A percentile compares a stretch with the other conserved stretches of the same genome.
These are phyloP conservation scores for Polyommatus icarus DNA, from an alignment of 2,888 invertebrate genomes.

Conservation along the genomic window DNA sequence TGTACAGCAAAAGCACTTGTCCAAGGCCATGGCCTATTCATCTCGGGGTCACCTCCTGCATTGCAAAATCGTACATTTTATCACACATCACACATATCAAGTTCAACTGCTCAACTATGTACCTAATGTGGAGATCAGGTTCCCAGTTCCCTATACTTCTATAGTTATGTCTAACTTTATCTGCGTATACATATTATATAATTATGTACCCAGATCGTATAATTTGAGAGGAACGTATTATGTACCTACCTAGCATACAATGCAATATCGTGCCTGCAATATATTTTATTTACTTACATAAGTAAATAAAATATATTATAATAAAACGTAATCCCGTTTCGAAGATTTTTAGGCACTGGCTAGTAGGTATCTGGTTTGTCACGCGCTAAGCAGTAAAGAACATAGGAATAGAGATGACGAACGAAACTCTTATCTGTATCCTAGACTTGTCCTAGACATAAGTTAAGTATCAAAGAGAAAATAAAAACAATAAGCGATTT, in stretches of 20 bases:
- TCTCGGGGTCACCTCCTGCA: not conserved
- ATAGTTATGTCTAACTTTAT: not conserved
- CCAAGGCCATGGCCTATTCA: not conserved
- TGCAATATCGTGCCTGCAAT: too few species aligned
- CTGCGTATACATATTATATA: not conserved
- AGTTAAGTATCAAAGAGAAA: not conserved
- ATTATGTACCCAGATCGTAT: too few species aligned
- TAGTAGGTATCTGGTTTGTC: not conserved
- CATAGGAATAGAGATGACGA: too few species aligned
- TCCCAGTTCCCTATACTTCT: not conserved
- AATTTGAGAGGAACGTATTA: too few species aligned
- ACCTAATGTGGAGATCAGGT: not conserved
- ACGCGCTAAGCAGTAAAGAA: too few species aligned
- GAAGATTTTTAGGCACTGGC: not conserved
- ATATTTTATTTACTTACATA: too few species aligned
- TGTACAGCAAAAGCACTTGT: not conserved
- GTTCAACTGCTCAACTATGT: not conserved
- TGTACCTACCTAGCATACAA: too few species aligned
- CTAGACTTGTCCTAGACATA: not conserved
- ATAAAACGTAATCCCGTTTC: too few species aligned
- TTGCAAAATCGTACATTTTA: not conserved
- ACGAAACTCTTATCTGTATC: too few species aligned
- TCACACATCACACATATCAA: not conserved
- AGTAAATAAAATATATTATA: too few species aligned
- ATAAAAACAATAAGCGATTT: slow-evolving; percentile 7